Conservation (phyloP, 2,888 invertebrate genomes). For the Campoplex capitator region DNA sequence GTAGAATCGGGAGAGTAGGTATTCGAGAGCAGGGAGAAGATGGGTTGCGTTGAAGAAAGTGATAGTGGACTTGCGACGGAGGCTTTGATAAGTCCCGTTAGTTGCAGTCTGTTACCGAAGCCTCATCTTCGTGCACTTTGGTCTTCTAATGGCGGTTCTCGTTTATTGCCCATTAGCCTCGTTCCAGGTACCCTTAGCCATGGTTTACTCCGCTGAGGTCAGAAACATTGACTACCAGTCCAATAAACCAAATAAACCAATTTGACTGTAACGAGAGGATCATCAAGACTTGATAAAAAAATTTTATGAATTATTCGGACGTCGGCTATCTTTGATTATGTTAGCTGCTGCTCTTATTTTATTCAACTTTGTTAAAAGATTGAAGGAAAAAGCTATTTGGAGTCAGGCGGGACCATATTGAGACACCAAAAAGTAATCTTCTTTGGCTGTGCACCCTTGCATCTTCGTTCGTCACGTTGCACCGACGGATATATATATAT, state of each 20-base stretch:
- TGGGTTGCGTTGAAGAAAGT: conserved; percentile 21
- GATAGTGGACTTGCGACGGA: conserved; percentile 38
- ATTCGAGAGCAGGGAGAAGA: conserved; percentile 1
- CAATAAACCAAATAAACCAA: conserved; percentile 17
- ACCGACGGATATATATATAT: not conserved
- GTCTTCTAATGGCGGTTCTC: conserved; percentile 54
- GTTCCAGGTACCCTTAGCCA: conserved; percentile 30
- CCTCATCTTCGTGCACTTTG: conserved; percentile 30
- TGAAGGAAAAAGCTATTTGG: conserved; percentile 3
- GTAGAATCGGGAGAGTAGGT: not conserved
- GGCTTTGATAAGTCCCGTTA: conserved; percentile 35
- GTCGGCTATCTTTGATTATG: not conserved
- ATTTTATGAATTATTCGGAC: not conserved
- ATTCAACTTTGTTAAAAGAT: not conserved
- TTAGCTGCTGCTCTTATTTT: not conserved
- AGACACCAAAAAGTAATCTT: conserved; percentile 19
- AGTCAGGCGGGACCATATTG: not conserved
- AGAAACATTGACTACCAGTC: conserved; percentile 14
- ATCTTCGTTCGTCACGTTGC: conserved; percentile 29
- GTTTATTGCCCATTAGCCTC: conserved; percentile 64
- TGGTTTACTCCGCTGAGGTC: conserved; percentile 37
- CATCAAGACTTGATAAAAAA: not conserved
- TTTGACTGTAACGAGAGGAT: not conserved
- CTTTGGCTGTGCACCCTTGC: not conserved
- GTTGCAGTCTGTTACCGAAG: conserved; percentile 45